Evolutionary conservation across 1,140 invertebrate species (phyloP), one percentile per base, ranked within the genome.

Genomic region (Brachionus asplanchnoidis): DNA sequence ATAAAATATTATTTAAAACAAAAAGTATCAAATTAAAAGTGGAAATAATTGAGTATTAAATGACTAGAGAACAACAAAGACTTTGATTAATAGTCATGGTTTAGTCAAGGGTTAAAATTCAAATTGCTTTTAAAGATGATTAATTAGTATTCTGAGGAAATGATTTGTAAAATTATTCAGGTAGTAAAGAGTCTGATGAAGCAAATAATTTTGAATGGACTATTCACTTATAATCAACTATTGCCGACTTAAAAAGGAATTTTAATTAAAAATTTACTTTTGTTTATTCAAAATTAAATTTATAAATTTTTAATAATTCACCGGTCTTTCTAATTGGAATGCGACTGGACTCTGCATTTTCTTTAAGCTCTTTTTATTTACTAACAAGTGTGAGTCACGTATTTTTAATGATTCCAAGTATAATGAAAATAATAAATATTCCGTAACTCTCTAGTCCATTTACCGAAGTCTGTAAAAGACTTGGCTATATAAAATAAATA

Each of bases 251-350:
- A 23, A 23, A 60, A 60, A 60, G n/a, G 53, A 60, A 60, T 60
- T 60, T 60, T 60, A 60, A 60, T 60, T 60, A 60, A 60, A 60
- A 60, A 60, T 60, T 60, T 60, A 60, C 46, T 53, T 53, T 53
- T 60, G 53, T 60, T 60, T 60, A 20, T 60, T 60, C 53, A 20
- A 20, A 60, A 53, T 14, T n/a, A 60, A 60, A 60, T 60, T 20
- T 60, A 60, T 60, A 60, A 60, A 60, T 60, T 60, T 26, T 60
- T 60, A 60, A 60, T 60, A 60, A 60, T 60, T 60, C 17, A 23
- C 53, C 53, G 53, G 53, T 5, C 53, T 60, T 60, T 60, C 53
- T 60, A 23, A 60, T 60, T 60, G 53, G 53, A 60, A 60, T 60
- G 6, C 53, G 53, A 60, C 53, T 60, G 53, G 53, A 60, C 53